phyloP scores from a whole-genome alignment of 2,797 vertebrate genomes.

The Octomys mimax region DNA sequence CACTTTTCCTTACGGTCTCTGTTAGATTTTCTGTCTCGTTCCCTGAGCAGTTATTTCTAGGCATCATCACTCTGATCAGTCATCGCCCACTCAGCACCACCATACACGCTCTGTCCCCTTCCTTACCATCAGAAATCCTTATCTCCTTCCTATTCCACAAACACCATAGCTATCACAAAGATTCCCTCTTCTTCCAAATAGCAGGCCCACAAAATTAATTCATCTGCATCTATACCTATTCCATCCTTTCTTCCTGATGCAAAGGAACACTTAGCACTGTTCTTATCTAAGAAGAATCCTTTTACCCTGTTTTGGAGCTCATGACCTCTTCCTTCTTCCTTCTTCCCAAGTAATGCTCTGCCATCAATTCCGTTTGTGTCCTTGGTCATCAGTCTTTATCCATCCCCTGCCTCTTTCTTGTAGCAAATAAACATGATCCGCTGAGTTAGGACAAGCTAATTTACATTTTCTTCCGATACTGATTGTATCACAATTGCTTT shows the following conservation, averaged over 20 bases:
- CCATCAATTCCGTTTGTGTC: neutral
- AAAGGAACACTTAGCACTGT: neutral
- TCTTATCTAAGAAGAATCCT: neutral
- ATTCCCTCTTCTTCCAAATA: neutral
- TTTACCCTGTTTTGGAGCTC: neutral
- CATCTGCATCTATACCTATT: neutral
- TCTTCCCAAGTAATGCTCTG: neutral
- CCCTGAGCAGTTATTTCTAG: neutral
- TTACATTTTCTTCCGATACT: neutral
- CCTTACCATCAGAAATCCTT: neutral
- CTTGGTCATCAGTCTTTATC: neutral
- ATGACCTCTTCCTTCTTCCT: conserved; percentile 1
- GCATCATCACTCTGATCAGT: neutral
- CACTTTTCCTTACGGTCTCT: conserved; percentile 10
- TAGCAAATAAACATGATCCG: neutral
- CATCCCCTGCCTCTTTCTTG: neutral
- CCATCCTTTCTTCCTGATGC: neutral
- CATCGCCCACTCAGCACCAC: neutral
- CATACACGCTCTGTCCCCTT: neutral
- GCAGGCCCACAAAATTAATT: neutral
- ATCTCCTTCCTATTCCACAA: neutral
- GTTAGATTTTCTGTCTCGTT: neutral
- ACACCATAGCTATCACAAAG: neutral
- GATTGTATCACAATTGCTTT: neutral
- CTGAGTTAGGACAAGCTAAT: neutral